Percentiles rank a stretch among this genome's conserved stretches.
Conservation (phyloP, 2,113 vertebrate species). For the Rhinopomastus cyanomelas region DNA sequence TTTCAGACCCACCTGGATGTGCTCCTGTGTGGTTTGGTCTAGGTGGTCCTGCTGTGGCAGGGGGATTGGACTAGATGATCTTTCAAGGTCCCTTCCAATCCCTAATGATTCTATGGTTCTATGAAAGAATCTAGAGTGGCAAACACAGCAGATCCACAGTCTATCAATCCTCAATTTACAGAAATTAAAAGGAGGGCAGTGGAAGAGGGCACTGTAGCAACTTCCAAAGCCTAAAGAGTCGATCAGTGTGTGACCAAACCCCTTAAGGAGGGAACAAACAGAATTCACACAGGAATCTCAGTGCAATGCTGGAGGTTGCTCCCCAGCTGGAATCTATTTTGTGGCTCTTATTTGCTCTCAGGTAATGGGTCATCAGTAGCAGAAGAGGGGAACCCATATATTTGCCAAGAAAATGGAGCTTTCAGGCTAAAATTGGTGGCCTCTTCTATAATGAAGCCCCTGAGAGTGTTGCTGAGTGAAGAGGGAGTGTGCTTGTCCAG, state of each 20-base stretch:
- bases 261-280: not conserved
- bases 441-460: not conserved
- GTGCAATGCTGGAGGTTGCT: not conserved
- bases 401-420: not conserved
- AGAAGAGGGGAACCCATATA: not conserved
- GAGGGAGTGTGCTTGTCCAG: not conserved
- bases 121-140: not conserved
- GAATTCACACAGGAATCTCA: not conserved
- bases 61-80: too few relatives aligned
- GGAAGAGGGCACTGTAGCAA: not conserved
- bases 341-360: not conserved
- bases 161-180: not conserved
- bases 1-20: too few relatives aligned
- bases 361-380: not conserved
- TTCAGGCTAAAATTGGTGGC: not conserved
- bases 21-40: too few relatives aligned
- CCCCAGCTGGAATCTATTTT: not conserved
- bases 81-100: too few relatives aligned
- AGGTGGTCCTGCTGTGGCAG: too few relatives aligned
- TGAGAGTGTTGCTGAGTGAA: not conserved
- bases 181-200: not conserved
- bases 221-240: not conserved
- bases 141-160: not conserved
- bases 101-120: too few relatives aligned
- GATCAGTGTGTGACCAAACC: not conserved